Percentiles rank a stretch among this genome's conserved stretches.
Conservation (phyloP, 1,140 invertebrate genomes). For the Pissodes strobi region DNA sequence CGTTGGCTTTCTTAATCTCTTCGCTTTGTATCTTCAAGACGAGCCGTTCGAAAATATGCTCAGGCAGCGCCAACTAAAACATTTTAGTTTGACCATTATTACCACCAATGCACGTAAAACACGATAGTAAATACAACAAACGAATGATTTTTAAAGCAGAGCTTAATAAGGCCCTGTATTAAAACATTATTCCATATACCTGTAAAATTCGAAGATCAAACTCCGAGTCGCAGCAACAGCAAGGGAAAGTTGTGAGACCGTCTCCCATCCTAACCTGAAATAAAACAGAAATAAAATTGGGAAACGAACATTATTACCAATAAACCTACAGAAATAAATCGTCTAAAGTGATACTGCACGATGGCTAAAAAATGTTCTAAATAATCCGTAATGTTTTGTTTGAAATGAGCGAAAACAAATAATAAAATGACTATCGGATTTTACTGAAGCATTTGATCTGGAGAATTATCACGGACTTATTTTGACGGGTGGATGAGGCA, state of each 20-base stretch:
- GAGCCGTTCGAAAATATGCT: slow-evolving; percentile 61
- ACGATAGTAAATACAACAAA: not conserved
- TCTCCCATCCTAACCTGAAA: slow-evolving; percentile 47
- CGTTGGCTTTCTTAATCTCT: slow-evolving; percentile 64
- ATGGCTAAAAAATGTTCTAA: too few species aligned
- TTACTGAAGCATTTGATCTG: too few species aligned
- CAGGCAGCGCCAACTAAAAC: slow-evolving; percentile 36
- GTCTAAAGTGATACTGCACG: too few species aligned
- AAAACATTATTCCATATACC: slow-evolving; percentile 32
- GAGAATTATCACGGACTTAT: too few species aligned
- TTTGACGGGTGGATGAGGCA: too few species aligned
- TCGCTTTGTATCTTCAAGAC: slow-evolving; percentile 61
- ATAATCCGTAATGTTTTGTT: too few species aligned
- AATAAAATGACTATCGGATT: too few species aligned
- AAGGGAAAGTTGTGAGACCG: slow-evolving; percentile 24
- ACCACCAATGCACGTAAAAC: not conserved
- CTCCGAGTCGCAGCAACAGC: slow-evolving; percentile 53
- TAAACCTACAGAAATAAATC: too few species aligned
- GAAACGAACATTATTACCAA: too few species aligned
- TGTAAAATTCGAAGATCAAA: slow-evolving; percentile 59
- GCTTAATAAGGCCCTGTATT: not conserved
- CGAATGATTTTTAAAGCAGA: not conserved
- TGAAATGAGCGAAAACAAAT: too few species aligned
- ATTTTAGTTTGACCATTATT: not conserved
- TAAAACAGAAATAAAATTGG: too few species aligned